Evolutionary conservation across 1,140 invertebrate species (phyloP), one percentile per base, ranked within the genome.

Genomic region (Dryas iulia): DNA sequence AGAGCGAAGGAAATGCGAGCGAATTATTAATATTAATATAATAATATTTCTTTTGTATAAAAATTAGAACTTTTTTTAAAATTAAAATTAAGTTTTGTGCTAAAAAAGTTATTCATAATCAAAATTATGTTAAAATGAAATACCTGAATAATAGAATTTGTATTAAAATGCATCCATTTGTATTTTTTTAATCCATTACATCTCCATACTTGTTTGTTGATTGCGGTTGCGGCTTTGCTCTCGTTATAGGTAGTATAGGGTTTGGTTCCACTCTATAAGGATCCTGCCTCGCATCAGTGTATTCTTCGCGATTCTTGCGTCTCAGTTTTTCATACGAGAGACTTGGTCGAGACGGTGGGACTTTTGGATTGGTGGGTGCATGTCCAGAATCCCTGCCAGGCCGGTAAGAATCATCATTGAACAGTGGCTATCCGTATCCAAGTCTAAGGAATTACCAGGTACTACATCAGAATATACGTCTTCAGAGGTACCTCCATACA

Each of bases 401-500:
- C 3, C 78, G 73, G 65, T 77, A 89, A 1, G 76, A 7, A 28
- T 91, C 87, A 0, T 91, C 87, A 47, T 59, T 81, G 73, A 89
- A 91, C 12, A 83, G 58, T 0, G 89, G 89, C 0, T 77, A 31
- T 88, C 82, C 0, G 82, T 87, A 71, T 91, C 89, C 5, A 89
- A 69, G 66, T 90, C 80, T 8, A 90, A 74, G 0, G 89, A 84
- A 64, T 56, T 84, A 59, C 86, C 89, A 0, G 87, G 86, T 3
- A 87, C 89, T 0, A 87, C 89, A 39, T 91, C 89, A 1, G 87
- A 89, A 65, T 91, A 91, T 11, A 91, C 84, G 25, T 91, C 89
- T 12, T 76, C 71, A 0, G 85, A 72, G 10, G 69, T 69, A 1
- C 82, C 87, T 5, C 89, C 89, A 14, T 87, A 79, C 87, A 89